Evolutionary conservation across 2,888 invertebrate species (phyloP), one percentile per base, ranked within the genome.

Genomic region (Petrolisthes manimaculis): DNA sequence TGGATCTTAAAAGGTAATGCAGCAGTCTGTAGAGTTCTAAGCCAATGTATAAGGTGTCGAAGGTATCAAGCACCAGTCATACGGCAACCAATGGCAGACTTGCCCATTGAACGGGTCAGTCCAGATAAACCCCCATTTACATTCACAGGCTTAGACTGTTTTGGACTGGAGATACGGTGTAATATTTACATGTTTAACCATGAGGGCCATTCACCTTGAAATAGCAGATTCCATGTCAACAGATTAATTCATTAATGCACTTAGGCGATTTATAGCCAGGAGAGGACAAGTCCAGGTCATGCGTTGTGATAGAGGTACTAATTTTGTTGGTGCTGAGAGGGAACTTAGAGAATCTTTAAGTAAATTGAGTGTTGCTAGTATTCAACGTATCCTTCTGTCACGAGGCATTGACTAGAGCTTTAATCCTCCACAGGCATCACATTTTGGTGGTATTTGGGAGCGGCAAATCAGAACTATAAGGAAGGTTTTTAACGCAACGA

Each of bases 391-490:
- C 18, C 55, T 80, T 4, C 6, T 80, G 55, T 56, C 51, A 9
- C 37, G 18, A 51, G 14, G 21, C n/a, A 84, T 18, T 75, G 61
- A 69, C 9, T 71, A 24, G 86, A 82, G 8, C 18, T 88, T 78
- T 61, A 83, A 78, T 55, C 84, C 84, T 12, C 84, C 69, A 5
- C 67, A 75, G 61, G 83, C 82, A n/a, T 67, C 83, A 3, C 84
- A 83, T 54, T 84, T 84, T 54, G 84, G 88, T n/a, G 88, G 88
- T n/a, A 78, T 61, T 2, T 88, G 79, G 67, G 80, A 86, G 53
- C 56, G 80, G 53, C 75, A 86, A 67, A 79, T 86, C 8, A 84
- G 61, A 51, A 87, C 84, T 5, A 75, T 89, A 21, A 74, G 54
- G 51, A 89, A 86, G 55, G 56, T 83, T 14, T 55, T 89, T 18